phyloP scores from a whole-genome alignment of 2,113 vertebrate species.

The Xiphophorus hellerii region DNA sequence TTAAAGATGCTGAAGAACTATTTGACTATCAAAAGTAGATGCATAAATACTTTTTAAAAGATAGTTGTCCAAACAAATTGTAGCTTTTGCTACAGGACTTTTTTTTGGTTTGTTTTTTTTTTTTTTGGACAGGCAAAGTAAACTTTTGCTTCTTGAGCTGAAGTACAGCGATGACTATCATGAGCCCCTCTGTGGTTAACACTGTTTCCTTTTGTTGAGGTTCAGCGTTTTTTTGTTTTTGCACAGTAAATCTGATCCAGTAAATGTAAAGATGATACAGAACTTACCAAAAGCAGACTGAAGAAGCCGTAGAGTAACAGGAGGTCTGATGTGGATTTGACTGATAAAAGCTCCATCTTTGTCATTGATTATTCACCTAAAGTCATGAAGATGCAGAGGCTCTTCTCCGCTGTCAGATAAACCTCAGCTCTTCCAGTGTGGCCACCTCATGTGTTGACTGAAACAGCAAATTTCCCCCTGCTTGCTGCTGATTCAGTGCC shows the following conservation, averaged over 20 bases:
- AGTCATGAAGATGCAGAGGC: constrained; percentile 13
- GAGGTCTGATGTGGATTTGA: constrained; percentile 17
- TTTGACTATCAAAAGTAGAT: too few species aligned
- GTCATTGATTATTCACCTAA: background rate
- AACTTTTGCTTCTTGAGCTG: background rate
- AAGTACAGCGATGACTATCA: background rate
- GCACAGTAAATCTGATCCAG: constrained; percentile 1
- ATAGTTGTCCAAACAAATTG: too few species aligned
- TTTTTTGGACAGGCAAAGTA: too few species aligned
- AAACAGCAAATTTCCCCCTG: constrained; percentile 22
- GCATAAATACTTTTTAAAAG: too few species aligned
- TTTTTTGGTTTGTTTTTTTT: too few species aligned
- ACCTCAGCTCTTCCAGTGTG: constrained; percentile 1
- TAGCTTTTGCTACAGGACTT: too few species aligned
- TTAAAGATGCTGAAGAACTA: too few species aligned
- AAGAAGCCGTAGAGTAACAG: constrained; percentile 45
- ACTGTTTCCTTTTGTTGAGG: constrained; percentile 8
- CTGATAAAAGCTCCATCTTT: constrained; percentile 26
- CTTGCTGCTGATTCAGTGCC: background rate
- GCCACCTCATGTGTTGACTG: constrained; percentile 31
- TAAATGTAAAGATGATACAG: constrained; percentile 9
- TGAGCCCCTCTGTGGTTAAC: background rate
- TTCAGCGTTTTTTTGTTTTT: background rate
- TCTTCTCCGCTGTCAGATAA: constrained; percentile 1
- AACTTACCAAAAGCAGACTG: constrained; percentile 64